Percentiles rank a stretch among this genome's conserved stretches.
Evolutionary conservation across 2,797 vertebrate species (phyloP).

Genomic region (Poecilia gillii): DNA sequence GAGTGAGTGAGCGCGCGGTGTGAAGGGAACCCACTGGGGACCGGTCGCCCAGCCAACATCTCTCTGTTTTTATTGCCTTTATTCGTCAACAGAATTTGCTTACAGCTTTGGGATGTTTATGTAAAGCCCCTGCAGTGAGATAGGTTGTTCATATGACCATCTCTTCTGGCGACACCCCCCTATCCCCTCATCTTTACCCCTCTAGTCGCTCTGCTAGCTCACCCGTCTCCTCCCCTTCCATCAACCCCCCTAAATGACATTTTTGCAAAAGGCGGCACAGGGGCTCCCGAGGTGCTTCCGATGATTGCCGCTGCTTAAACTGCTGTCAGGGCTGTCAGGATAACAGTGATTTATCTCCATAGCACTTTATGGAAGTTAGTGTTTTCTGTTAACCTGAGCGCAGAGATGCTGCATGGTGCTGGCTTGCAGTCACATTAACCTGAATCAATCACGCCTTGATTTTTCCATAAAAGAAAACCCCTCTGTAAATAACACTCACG

Average conservation of each 20-base stretch:
- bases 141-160: constrained; percentile 90
- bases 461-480: constrained; percentile 85
- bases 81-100: constrained; percentile 98
- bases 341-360: constrained; percentile 99
- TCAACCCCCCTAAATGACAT: constrained; percentile 84
- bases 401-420: constrained; percentile 76
- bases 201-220: constrained; percentile 44
- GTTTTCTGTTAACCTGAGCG: constrained; percentile 87
- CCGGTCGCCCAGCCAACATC: constrained; percentile 86
- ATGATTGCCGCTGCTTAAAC: constrained; percentile 97
- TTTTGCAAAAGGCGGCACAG: constrained; percentile 92
- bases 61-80: constrained; percentile 95
- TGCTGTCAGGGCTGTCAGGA: constrained; percentile 94
- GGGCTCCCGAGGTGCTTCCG: constrained; percentile 88
- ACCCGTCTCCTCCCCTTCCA: constrained; percentile 62
- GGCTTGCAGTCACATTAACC: constrained; percentile 84
- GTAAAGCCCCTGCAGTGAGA: constrained; percentile 87
- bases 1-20: constrained; percentile 83
- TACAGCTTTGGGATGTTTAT: constrained; percentile 95
- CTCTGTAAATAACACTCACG: constrained; percentile 81
- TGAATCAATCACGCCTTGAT: constrained; percentile 86
- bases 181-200: neutral
- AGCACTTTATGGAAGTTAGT: constrained; percentile 85
- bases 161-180: constrained; percentile 70
- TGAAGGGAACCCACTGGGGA: constrained; percentile 87